Base-by-base conservation (phyloP, 2,888 invertebrate genomes). In the Cephus pulcher region DNA sequence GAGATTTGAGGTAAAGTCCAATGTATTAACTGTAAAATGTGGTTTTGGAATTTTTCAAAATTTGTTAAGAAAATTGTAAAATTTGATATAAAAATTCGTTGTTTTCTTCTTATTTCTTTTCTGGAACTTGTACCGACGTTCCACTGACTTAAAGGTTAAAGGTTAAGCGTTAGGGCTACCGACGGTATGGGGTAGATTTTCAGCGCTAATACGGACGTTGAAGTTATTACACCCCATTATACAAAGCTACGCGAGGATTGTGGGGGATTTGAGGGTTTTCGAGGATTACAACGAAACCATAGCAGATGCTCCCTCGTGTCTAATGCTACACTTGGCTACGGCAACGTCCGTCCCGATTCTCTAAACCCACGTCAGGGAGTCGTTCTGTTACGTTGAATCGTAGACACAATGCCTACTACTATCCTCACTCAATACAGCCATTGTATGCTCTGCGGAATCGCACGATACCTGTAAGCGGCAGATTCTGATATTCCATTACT, bases 361-460 rank as follows among this genome's bases (percentile, higher is more conserved):
- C 77, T 82, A 34, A 71, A 9, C 71, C 15, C 56, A 76, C 76
- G 78, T 78, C 78, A 78, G 85, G 82, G 84, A 83, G 81, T 85
- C 84, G 81, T 80, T 75, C 80, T 84, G 84, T 88, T 89, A 85
- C 86, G 86, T 80, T 82, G 84, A 83, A 81, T 84, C 83, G 84
- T 86, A 84, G 86, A 88, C 86, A 90, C 90, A 90, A 90, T 90
- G 88, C 88, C 87, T 86, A 86, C 84, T 85, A 87, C 85, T 86
- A 87, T 88, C 85, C 30, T 23, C 3, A 15, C 12, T 71, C 30
- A 84, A 84, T 80, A 81, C 84, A 85, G 88, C 87, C 83, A 87
- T 87, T 87, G 88, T 87, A 84, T 83, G 83, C 82, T 83, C 85
- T 85, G 84, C 86, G 37, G 56, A 84, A 83, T 75, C 79, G 79